phyloP scores from a whole-genome alignment of 2,888 invertebrate species.

The Carcina quercana region DNA sequence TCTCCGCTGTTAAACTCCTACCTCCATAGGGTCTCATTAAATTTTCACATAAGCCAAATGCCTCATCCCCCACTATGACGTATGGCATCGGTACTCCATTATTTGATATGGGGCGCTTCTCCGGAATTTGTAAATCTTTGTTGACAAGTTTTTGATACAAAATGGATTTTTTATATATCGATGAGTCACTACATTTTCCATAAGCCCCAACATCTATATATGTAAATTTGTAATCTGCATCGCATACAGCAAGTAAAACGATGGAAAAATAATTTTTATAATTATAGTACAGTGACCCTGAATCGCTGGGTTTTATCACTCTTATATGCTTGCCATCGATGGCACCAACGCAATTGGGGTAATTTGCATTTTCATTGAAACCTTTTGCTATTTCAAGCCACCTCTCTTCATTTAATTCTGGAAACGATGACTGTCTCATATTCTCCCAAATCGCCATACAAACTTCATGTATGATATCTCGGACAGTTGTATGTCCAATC shows the following conservation, averaged over 20 bases:
- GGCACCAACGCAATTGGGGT: constrained; percentile 18
- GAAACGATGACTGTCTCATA: background rate
- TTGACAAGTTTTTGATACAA: background rate
- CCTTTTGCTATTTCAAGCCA: constrained; percentile 22
- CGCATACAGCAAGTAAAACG: constrained; percentile 21
- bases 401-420: background rate
- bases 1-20: background rate
- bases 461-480: background rate
- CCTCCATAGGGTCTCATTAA: background rate
- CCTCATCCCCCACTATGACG: background rate
- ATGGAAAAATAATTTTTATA: constrained; percentile 24
- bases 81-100: background rate
- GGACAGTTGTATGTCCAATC: background rate
- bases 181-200: constrained; percentile 17
- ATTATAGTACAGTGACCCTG: constrained; percentile 20
- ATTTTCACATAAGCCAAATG: background rate
- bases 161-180: background rate
- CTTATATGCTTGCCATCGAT: constrained; percentile 18
- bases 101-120: background rate
- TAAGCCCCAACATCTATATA: constrained; percentile 22
- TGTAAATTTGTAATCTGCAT: constrained; percentile 22
- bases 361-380: constrained; percentile 16
- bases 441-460: background rate
- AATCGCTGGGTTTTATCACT: constrained; percentile 17
- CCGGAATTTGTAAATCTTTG: background rate